Evolutionary conservation across 2,113 vertebrate genomes (phyloP).

Genomic region (Pangasianodon gigas): DNA sequence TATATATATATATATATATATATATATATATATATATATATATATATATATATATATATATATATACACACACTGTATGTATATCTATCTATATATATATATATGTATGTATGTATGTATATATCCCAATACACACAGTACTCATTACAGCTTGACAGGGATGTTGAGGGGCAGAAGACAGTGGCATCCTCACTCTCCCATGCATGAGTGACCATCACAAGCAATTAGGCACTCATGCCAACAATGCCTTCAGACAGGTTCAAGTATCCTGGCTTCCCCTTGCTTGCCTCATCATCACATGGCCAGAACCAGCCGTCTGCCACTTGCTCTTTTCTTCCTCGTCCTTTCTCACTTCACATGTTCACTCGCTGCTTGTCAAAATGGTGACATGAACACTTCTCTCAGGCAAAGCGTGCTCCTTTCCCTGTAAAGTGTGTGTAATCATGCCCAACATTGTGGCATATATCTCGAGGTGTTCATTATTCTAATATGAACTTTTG

Average conservation of each 20-base stretch:
- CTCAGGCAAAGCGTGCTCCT: neutral
- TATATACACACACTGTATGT: neutral
- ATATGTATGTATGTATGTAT: neutral
- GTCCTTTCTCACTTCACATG: constrained; percentile 43
- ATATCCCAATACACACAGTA: constrained; percentile 31
- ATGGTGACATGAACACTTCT: constrained; percentile 14
- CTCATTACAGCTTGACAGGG: constrained; percentile 82
- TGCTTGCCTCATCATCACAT: constrained; percentile 36
- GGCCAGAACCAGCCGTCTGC: constrained; percentile 32
- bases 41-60: too few species aligned
- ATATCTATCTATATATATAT: neutral
- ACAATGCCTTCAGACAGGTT: constrained; percentile 84
- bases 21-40: neutral
- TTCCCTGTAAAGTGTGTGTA: neutral
- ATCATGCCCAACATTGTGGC: neutral
- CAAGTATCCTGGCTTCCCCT: constrained; percentile 78
- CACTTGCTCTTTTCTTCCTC: constrained; percentile 12
- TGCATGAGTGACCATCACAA: constrained; percentile 82
- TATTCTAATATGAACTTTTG: neutral
- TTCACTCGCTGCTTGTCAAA: constrained; percentile 54
- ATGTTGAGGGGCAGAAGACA: constrained; percentile 76
- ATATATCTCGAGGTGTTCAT: neutral
- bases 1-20: neutral
- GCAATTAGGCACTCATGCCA: constrained; percentile 77
- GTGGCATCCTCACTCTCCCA: constrained; percentile 69